Conservation (phyloP, 92 coral and sea anemone species). For the Desmophyllum pertusum region DNA sequence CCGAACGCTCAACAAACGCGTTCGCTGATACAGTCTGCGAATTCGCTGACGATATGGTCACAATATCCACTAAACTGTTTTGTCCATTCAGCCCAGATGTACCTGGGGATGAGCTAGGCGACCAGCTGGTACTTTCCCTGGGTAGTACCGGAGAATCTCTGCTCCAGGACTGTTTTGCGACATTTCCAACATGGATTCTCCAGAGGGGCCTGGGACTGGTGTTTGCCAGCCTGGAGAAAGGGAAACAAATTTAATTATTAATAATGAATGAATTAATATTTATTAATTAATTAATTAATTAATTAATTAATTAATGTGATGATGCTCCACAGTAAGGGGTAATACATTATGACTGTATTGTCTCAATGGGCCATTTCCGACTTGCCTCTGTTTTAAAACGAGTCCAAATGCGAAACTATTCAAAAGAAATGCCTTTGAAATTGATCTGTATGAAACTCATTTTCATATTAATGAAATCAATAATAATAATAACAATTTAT, state of each 20-base stretch:
- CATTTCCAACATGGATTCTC: conserved; percentile 9
- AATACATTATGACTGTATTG: no score
- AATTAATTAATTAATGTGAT: neutral
- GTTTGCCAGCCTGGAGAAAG: conserved; percentile 76
- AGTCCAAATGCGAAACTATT: no score
- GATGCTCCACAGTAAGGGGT: neutral
- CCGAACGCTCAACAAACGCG: neutral
- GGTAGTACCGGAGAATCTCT: conserved; percentile 21
- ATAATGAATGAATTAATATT: no score
- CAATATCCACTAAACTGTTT: conserved; percentile 6
- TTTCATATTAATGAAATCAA: no score
- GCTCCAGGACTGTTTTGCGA: conserved; percentile 32
- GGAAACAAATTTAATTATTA: neutral
- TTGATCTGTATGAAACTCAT: no score
- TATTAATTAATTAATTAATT: no score
- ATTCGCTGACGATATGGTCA: conserved; percentile 10
- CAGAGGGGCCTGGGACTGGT: conserved; percentile 55
- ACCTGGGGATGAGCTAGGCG: conserved; percentile 57
- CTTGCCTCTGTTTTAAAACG: no score
- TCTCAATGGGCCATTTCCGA: no score
- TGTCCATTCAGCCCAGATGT: conserved; percentile 19
- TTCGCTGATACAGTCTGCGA: neutral
- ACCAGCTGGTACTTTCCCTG: conserved; percentile 45
- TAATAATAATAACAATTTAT: no score
- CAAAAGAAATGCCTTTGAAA: no score